Base-by-base conservation (phyloP, 2,888 invertebrate genomes). In the Catocala fraxini region DNA sequence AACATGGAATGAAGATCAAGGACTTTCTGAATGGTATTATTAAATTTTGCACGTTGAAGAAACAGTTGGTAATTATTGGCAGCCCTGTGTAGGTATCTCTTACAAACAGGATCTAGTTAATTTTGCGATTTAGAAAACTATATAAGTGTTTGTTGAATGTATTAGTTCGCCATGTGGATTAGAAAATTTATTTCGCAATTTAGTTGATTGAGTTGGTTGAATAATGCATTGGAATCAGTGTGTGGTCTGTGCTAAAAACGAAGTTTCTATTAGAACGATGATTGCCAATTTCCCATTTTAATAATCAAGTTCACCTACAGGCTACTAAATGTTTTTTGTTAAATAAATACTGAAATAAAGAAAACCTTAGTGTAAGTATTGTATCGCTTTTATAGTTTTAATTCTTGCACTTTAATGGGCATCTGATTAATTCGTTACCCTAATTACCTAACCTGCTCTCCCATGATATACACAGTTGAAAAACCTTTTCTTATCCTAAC, bases 21-120 rank as follows among this genome's bases (percentile, higher is more conserved):
- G 4, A 12, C 5, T 57, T 55, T n/a, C 0, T 5, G 3, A 63
- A 41, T 42, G 13, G 59, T 6, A 63, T n/a, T 46, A 1, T 1
- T 56, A 68, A 42, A 0, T 68, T 71, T 64, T 70, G 61, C 60
- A 49, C 54, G 45, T 56, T 70, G 52, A 54, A 75, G 81, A 81
- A 82, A 81, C 80, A 81, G 82, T 82, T 75, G 76, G 81, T 84
- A 83, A 81, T 83, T 82, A 84, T 84, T 84, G 80, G 75, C 79
- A 81, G 68, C 80, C 80, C 83, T 83, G 77, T 41, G 65, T 72
- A 72, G 77, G 79, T 78, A 80, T 73, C 46, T 72, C 59, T 77
- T 67, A 63, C 65, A 65, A 72, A 68, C 60, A 67, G 65, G 72
- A 68, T 74, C 68, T 63, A 51, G 72, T 76, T 76, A 67, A 74